Base-by-base conservation (phyloP, 2,797 vertebrate genomes). In the Catharus ustulatus region DNA sequence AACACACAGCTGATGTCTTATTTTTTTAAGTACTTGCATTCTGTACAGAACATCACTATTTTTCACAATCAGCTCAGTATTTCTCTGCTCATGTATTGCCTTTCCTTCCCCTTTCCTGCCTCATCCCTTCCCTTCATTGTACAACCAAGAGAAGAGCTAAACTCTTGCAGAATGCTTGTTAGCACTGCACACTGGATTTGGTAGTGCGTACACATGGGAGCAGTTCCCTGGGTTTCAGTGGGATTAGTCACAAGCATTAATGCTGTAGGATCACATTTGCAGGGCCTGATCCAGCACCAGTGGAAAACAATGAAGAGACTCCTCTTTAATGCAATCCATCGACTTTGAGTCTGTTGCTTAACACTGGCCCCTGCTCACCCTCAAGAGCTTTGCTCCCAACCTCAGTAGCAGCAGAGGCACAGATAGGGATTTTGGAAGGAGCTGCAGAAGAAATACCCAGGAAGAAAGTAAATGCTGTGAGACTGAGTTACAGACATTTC, bases 1-100 rank as follows among this genome's bases (percentile, higher is more conserved):
- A 93, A 89, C 76, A 92, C 48, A 90, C n/a, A 66, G 52, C 18
- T n/a, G 49, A 55, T 91, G 66, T 90, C 87, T 94, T 89, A 77
- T 78, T 89, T 82, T 91, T 81, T 83, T 13, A 89, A 90, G 81
- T 42, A 80, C 48, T 85, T 72, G 75, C 30, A 58, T 94, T 94
- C 71, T 36, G 15, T 64, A 81, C 64, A 90, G 75, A 88, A 79
- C 45, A 46, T n/a, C 13, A 5, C 68, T 15, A 3, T 17, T 91
- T 77, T 75, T 69, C 51, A 45, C 18, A 69, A 58, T 30, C 27
- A 54, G 40, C 66, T 95, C 83, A 93, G 80, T 79, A 87, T 49
- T 67, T 81, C 30, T 84, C 76, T 75, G 18, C 58, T 57, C 17
- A 32, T 45, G 15, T 75, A 49, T 61, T 73, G 27, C 34, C 66